Conservation (phyloP, 2,888 invertebrate species). For the Cosmia pyralina region DNA sequence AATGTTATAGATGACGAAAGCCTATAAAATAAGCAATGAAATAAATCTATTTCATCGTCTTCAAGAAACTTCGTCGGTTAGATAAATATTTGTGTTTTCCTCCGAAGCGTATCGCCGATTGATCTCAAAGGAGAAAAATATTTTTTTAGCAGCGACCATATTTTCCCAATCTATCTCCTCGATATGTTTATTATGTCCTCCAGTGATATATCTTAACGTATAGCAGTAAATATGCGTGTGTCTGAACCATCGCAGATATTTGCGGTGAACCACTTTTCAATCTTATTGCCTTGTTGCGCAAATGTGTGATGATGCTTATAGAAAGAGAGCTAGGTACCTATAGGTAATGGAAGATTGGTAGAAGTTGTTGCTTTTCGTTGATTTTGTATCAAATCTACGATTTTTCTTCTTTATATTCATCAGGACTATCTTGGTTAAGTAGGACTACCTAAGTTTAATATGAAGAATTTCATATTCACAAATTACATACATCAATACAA, state of each 20-base stretch:
- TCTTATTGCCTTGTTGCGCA: too few species aligned
- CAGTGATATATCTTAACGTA: slow-evolving; percentile 48
- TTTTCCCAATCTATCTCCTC: slow-evolving; percentile 59
- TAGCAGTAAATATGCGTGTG: slow-evolving; percentile 22
- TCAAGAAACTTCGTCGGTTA: slow-evolving; percentile 28
- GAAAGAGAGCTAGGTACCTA: slow-evolving; percentile 6
- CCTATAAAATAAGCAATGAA: slow-evolving; percentile 24
- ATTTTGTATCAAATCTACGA: neutral
- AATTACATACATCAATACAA: neutral
- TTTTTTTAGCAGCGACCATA: slow-evolving; percentile 68
- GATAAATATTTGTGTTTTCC: slow-evolving; percentile 78
- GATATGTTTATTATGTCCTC: slow-evolving; percentile 58
- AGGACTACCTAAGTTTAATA: too few species aligned
- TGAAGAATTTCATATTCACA: neutral
- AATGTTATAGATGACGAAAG: slow-evolving; percentile 3
- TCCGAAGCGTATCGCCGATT: slow-evolving; percentile 66
- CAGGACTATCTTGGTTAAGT: too few species aligned
- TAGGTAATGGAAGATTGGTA: neutral
- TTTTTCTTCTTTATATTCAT: neutral
- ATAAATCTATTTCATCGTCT: slow-evolving; percentile 30
- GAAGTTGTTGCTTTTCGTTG: neutral
- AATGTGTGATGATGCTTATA: neutral
- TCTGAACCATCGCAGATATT: too few species aligned
- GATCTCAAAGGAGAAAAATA: slow-evolving; percentile 71
- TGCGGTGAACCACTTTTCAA: too few species aligned